Conservation (phyloP, 2,797 vertebrate species). For the Anguilla marmorata region DNA sequence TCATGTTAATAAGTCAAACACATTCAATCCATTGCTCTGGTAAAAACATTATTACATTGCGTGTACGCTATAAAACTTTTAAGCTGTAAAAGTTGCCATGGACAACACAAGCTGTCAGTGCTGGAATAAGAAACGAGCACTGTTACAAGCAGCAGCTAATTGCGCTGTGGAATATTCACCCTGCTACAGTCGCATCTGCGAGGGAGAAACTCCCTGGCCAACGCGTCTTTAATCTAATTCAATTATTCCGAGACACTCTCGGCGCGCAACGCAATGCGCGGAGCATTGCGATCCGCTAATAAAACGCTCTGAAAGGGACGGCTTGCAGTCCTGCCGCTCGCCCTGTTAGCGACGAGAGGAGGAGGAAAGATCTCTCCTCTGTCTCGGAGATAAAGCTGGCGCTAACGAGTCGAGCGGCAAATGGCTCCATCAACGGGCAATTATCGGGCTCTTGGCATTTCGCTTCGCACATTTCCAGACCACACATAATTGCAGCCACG, state of each 20-base stretch:
- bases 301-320: background rate
- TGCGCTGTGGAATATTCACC: background rate
- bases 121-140: background rate
- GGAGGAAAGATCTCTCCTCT: background rate
- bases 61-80: background rate
- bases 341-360: background rate
- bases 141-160: background rate
- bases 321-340: background rate
- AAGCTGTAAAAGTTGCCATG: background rate
- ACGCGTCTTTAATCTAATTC: background rate
- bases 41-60: background rate
- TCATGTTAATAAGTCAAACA: background rate
- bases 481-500: background rate
- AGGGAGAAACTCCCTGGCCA: background rate
- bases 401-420: background rate
- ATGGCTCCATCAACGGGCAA: background rate
- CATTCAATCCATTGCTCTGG: background rate
- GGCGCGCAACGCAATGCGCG: background rate
- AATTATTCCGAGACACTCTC: background rate
- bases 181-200: background rate
- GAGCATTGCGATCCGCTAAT: background rate
- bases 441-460: conserved; percentile 16
- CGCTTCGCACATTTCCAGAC: background rate
- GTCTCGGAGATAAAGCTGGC: background rate
- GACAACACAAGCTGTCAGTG: background rate